These are phyloP conservation scores for Loriculus beryllinus DNA, from an alignment of 2,797 vertebrate genomes.

Conservation along the genomic window DNA sequence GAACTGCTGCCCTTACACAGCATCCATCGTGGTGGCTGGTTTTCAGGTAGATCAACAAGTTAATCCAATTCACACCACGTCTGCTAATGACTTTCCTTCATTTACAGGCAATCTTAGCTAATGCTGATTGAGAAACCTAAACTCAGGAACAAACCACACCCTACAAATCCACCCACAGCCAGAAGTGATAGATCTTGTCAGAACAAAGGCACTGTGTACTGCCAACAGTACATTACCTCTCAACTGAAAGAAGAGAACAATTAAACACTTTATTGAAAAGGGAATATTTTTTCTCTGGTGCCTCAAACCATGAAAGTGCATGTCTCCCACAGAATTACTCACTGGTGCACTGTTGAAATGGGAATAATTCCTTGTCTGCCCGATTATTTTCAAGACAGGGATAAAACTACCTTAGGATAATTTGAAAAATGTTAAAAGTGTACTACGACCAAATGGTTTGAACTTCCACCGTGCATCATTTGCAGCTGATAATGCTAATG, in stretches of 20 bases:
- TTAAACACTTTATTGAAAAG: constrained; percentile 54
- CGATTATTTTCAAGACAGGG: constrained; percentile 22
- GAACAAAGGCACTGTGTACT: constrained; percentile 4
- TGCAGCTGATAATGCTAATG: constrained; percentile 46
- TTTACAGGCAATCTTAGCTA: not conserved
- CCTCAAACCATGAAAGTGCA: constrained; percentile 41
- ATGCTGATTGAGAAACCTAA: not conserved
- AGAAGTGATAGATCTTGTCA: not conserved
- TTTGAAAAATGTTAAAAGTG: constrained; percentile 30
- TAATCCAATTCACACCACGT: not conserved
- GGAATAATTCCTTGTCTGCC: constrained; percentile 24
- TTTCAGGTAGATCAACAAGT: not conserved
- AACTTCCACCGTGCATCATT: constrained; percentile 24
- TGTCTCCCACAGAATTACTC: constrained; percentile 10
- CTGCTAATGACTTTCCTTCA: not conserved
- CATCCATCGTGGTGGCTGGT: fast-evolving
- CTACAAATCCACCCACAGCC: not conserved
- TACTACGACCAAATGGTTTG: constrained; percentile 49
- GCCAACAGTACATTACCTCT: constrained; percentile 54
- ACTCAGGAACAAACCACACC: not conserved
- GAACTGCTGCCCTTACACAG: fast-evolving
- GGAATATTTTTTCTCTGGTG: constrained; percentile 45
- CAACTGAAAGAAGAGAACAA: constrained; percentile 16
- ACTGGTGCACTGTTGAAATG: constrained; percentile 46
- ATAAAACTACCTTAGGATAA: constrained; percentile 6